These are phyloP conservation scores for Apocrypta bakeri DNA, from an alignment of 1,140 invertebrate genomes.

Conservation along the genomic window DNA sequence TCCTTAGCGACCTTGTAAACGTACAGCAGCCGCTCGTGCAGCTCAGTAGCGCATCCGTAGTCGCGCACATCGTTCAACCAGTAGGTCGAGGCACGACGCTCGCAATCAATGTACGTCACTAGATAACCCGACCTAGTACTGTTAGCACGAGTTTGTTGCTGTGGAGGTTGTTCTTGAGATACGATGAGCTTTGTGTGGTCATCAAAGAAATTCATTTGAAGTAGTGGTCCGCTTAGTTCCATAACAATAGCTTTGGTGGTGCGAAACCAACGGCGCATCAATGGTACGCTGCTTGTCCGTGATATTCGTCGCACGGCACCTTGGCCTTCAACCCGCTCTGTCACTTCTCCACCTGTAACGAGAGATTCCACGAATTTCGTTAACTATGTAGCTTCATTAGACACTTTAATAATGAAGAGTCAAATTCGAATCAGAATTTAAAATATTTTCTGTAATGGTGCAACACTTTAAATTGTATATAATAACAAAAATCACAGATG, in stretches of 20 bases:
- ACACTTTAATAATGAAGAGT: no score
- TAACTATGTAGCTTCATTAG: not conserved
- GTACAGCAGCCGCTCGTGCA: slow-evolving; percentile 78
- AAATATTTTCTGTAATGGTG: no score
- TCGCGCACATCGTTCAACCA: slow-evolving; percentile 76
- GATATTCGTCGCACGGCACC: not conserved
- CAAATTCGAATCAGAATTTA: no score
- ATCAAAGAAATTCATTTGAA: slow-evolving; percentile 86
- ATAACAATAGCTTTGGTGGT: slow-evolving; percentile 85
- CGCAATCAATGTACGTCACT: slow-evolving; percentile 82
- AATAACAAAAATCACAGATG: no score
- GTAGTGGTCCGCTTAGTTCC: slow-evolving; percentile 74
- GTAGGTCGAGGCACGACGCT: slow-evolving; percentile 77
- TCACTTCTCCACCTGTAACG: slow-evolving; percentile 30
- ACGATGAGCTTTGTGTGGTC: slow-evolving; percentile 86
- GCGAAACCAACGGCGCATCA: slow-evolving; percentile 82
- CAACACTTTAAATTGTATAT: no score
- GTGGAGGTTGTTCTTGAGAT: slow-evolving; percentile 75
- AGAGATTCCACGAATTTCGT: no score
- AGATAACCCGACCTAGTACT: slow-evolving; percentile 68
- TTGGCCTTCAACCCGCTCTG: not conserved
- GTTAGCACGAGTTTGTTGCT: not conserved
- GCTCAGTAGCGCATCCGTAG: slow-evolving; percentile 76
- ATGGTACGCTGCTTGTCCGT: slow-evolving; percentile 77
- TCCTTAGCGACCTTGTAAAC: slow-evolving; percentile 74